Conservation (phyloP, 2,888 invertebrate genomes). For the Cerastis leucographa region DNA sequence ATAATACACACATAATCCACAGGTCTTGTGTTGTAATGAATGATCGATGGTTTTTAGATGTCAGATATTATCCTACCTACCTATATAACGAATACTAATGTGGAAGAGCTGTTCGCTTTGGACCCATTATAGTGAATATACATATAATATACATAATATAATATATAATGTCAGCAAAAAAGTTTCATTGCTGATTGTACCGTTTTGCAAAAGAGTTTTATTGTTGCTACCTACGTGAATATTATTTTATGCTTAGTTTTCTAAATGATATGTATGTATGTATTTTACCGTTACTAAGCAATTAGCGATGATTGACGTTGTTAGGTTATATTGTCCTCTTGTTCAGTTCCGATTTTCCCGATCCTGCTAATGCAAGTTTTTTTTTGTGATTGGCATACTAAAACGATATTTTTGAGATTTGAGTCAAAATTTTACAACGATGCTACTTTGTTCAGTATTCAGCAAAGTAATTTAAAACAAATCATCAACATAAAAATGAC, state of each 20-base stretch:
- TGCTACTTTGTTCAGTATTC: background rate
- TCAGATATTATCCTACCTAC: background rate
- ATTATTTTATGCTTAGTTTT: background rate
- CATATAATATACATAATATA: too few relatives aligned
- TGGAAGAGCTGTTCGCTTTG: background rate
- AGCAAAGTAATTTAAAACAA: background rate
- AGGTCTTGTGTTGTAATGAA: conserved; percentile 15
- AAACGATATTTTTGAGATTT: background rate
- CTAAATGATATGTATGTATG: background rate
- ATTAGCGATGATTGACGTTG: background rate
- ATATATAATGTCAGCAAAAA: conserved; percentile 25
- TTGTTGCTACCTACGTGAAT: conserved; percentile 9
- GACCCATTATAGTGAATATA: background rate
- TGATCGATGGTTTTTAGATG: conserved; percentile 20
- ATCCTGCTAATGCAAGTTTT: background rate
- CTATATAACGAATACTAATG: background rate
- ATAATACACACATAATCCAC: conserved; percentile 20
- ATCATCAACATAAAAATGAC: conserved; percentile 1
- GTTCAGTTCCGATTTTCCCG: background rate
- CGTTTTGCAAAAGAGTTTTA: conserved; percentile 18
- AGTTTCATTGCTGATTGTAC: background rate
- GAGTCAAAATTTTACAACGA: background rate
- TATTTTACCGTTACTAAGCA: background rate
- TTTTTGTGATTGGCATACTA: background rate
- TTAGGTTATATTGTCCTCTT: background rate